Base-by-base conservation (phyloP, 2,113 vertebrate genomes). In the Micromys minutus region DNA sequence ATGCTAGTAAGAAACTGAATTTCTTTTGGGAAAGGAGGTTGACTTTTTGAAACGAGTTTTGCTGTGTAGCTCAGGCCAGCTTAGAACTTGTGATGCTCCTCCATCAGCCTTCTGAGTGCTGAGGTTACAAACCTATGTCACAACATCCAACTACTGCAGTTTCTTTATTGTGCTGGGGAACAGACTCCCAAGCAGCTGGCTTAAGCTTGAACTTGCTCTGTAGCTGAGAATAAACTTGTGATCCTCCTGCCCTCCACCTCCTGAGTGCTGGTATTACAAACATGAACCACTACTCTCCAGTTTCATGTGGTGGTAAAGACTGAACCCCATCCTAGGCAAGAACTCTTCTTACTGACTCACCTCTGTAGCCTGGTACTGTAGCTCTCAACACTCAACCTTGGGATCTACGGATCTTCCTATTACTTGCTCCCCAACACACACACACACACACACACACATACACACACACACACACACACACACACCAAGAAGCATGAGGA, bases 371-470 rank as follows among this genome's bases (percentile, higher is more conserved):
- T 50, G 61, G 61, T 21, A 63, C n/a, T 65, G 3, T 9, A 47
- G 76, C 34, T 21, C 61, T 26, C 74, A 22, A 50, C 2, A 4
- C 12, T 72, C 61, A 45, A n/a, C 71, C 26, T 17, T 59, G 31
- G 16, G 57, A 36, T 59, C 74, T 75, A 4, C 13, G 22, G 26
- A 21, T n/a, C 47, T 9, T 89, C 26, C 34, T 57, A 8, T 57
- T 91, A 85, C 81, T 80, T 65, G 76, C 34, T 36, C 65, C 65
- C 65, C 7, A n/a, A 7, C 50, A 52, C 50, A 11, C 50, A 52
- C 0, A 5, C 0, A 52, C 34, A 42, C 45, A 7, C 50, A 52
- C 50, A 11, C 50, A 52, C 0, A 5, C 0, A 52, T 26, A 42
- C 45, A 7, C 50, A 52, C 50, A 11, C 50, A 52, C 0, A 5